Percentiles rank a stretch among this genome's conserved stretches.
Evolutionary conservation across 2,113 vertebrate genomes (phyloP).

Genomic region (Notiomystis cincta): DNA sequence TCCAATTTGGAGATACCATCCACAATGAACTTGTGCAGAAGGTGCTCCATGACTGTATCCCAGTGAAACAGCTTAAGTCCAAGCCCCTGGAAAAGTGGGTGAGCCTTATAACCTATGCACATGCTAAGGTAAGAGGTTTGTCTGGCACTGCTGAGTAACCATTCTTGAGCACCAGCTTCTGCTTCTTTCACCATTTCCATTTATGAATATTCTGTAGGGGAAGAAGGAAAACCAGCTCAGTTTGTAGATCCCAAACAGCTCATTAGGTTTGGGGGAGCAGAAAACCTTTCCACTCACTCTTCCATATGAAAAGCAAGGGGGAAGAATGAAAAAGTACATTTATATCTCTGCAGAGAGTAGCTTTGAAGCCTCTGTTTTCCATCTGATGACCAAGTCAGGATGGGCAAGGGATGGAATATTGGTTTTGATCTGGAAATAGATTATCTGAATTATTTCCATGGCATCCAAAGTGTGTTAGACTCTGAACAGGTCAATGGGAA

Average conservation of each 20-base stretch:
- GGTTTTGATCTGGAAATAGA: neutral
- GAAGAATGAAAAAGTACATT: neutral
- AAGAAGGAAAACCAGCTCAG: neutral
- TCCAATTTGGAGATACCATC: slow-evolving; percentile 74
- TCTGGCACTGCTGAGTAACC: neutral
- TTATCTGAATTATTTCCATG: neutral
- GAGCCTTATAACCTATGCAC: slow-evolving; percentile 79
- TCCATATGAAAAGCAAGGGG: neutral
- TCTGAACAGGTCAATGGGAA: neutral
- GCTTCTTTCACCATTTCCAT: neutral
- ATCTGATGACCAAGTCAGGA: neutral
- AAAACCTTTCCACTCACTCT: neutral
- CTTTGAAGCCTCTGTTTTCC: neutral
- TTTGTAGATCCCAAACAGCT: neutral
- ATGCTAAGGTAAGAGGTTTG: slow-evolving; percentile 78
- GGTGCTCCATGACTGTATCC: slow-evolving; percentile 82
- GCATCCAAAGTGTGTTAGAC: neutral
- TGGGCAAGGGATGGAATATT: neutral
- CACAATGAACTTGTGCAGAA: slow-evolving; percentile 68
- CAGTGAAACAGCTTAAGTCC: slow-evolving; percentile 76
- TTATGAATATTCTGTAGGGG: neutral
- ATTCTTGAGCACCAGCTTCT: neutral
- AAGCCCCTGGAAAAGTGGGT: slow-evolving; percentile 84
- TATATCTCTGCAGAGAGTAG: neutral
- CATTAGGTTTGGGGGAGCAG: neutral